Conservation (phyloP, 2,113 vertebrate species). For the Embiotoca jacksoni region DNA sequence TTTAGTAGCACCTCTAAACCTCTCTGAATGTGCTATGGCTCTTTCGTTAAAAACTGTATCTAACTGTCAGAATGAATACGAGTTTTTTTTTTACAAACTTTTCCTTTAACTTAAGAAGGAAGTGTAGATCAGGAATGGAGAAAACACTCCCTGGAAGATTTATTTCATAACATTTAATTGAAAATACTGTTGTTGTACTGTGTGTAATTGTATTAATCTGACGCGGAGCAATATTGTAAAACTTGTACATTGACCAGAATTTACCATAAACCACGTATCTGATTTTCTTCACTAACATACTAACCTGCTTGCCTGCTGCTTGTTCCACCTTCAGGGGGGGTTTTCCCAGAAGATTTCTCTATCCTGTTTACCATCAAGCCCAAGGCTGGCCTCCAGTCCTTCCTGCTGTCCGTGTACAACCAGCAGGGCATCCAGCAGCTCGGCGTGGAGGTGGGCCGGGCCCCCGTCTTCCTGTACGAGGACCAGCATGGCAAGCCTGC, state of each 20-base stretch:
- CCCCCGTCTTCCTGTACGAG: constrained; percentile 95
- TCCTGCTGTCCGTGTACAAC: constrained; percentile 95
- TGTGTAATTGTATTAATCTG: too few relatives aligned
- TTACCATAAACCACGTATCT: background rate
- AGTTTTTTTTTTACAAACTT: background rate
- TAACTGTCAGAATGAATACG: background rate
- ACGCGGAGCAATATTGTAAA: too few relatives aligned
- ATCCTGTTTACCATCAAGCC: constrained; percentile 96
- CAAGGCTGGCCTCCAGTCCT: constrained; percentile 93
- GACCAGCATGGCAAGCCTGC: constrained; percentile 95
- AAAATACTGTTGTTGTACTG: constrained; percentile 15
- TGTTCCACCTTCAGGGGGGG: constrained; percentile 82
- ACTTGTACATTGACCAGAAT: too few relatives aligned
- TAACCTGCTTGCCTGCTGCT: constrained; percentile 12
- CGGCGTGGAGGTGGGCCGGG: constrained; percentile 94
- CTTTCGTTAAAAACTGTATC: background rate
- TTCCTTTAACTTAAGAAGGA: background rate
- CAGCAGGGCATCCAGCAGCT: constrained; percentile 96
- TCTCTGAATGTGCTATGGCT: background rate
- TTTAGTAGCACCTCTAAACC: too few relatives aligned
- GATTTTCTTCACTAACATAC: constrained; percentile 8
- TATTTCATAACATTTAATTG: constrained; percentile 4
- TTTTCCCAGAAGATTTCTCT: constrained; percentile 97
- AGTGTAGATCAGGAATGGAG: background rate
- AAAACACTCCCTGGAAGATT: constrained; percentile 4